Evolutionary conservation across 2,113 vertebrate genomes (phyloP).

Genomic region (Trichechus manatus): DNA sequence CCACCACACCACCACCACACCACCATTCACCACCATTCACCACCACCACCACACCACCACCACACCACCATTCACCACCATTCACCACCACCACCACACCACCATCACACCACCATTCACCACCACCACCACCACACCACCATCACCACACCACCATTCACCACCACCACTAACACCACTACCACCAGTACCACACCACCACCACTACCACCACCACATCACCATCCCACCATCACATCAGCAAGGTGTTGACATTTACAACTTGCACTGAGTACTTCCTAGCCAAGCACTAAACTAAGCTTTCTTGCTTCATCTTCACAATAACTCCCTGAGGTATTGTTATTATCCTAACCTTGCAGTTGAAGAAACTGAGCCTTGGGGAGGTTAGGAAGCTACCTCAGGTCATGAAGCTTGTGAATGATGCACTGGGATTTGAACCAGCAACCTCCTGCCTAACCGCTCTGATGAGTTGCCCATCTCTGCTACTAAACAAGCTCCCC

Average conservation of each 20-base stretch:
- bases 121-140: too few species aligned
- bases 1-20: background rate
- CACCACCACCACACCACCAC: background rate
- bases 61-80: background rate
- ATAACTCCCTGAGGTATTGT: background rate
- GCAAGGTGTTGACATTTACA: too few species aligned
- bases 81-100: too few species aligned
- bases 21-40: background rate
- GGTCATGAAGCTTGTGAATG: background rate
- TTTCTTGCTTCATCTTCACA: background rate
- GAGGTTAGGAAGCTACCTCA: background rate
- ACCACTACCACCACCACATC: background rate
- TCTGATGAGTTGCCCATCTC: background rate
- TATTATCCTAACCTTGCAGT: background rate
- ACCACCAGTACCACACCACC: background rate
- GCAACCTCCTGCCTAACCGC: background rate
- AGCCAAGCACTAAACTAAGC: too few species aligned
- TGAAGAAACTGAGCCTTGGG: background rate
- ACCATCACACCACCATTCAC: too few species aligned
- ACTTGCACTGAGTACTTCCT: fast-evolving
- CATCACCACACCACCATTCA: too few species aligned
- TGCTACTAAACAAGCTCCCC: background rate
- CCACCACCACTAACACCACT: background rate
- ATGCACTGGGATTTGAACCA: background rate
- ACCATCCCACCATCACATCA: background rate